Base-by-base conservation (phyloP, 2,113 vertebrate genomes). In the Aegotheles bennettii region DNA sequence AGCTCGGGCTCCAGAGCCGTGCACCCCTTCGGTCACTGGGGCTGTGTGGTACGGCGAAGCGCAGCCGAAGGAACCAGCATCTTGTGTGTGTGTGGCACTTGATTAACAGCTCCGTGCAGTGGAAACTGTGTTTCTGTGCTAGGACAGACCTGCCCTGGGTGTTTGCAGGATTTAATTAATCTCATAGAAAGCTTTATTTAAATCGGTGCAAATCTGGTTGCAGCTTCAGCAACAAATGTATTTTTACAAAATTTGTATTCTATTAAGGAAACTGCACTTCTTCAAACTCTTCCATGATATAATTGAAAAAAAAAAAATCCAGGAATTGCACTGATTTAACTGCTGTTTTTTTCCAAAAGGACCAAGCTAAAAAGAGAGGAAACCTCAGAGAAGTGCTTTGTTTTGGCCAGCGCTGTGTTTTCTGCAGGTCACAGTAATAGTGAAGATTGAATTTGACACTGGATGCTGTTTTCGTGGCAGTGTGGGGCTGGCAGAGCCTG, bases 1-100 rank as follows among this genome's bases (percentile, higher is more conserved):
- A 0, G 0, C 43, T 38, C 6, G 59, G 69, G 68, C 59, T 65
- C 16, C 53, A 16, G 61, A n/a, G 53, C 33, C 6, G 1, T 6
- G 47, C 0, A 0, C 7, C 16, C 53, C 25, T 6, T 8, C 36
- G 26, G 17, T 77, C 31, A 51, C n/a, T 42, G 0, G 1, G 36
- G 19, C 69, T 73, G 36, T 36, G 47, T 3, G 17, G 29, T 12
- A 31, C 4, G 16, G 59, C 0, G 2, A 20, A 21, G 43, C 3
- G 8, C 71, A 42, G 53, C 73, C 61, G 16, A 19, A 45, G 87
- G 13, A 90, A 12, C 25, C 54, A 2, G 6, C 71, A 7, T 15
- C 36, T 21, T 3, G 3, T 5, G 6, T 17, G 7, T 9, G 6
- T 17, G 6, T 8, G 35, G 11, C 21, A 10, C 4, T 2, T 81